Base-by-base conservation (phyloP, 2,888 invertebrate genomes). In the Cantharis lateralis region DNA sequence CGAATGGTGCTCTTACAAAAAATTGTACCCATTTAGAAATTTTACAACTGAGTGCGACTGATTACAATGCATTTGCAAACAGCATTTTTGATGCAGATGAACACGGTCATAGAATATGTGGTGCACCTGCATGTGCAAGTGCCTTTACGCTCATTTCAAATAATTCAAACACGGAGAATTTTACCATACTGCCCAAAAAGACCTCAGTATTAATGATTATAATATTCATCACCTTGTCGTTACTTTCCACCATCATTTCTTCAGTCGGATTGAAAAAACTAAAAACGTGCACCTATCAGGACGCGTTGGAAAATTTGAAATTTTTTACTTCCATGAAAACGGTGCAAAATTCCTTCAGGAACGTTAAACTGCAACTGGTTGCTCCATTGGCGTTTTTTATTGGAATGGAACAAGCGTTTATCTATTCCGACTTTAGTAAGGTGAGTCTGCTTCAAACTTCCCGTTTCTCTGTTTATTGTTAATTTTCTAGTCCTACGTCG, bases 321-420 rank as follows among this genome's bases (percentile, higher is more conserved):
- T 87, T 77, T 86, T 86, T 66, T 87, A 89, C 84, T 85, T 90
- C 69, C 82, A 88, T 85, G 84, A 90, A 82, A 86, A 91, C 83
- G 84, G 90, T 89, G 84, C 88, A 86, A 73, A 88, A 88, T 61
- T 88, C 90, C 1, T 91, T 93, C 80, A 90, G 90, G 77, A 93
- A 94, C 85, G 91, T 91, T 0, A 89, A 92, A 71, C 88, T 95
- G 61, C 90, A 93, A 81, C 91, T 95, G 61, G 93, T 93, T 1
- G 93, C 93, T 0, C 95, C 95, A 0, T 90, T 95, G 87, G 94
- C 94, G 3, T 89, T 95, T 63, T 96, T 95, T 84, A 95, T 95
- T 80, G 95, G 95, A 78, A 90, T 95, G 76, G 95, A 95, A 87
- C 95, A 95, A 88, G 95, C 95, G 81, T 95, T 95, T 86, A 94